Evolutionary conservation across 2,113 vertebrate species (phyloP).

Genomic region (Percina caprodes): DNA sequence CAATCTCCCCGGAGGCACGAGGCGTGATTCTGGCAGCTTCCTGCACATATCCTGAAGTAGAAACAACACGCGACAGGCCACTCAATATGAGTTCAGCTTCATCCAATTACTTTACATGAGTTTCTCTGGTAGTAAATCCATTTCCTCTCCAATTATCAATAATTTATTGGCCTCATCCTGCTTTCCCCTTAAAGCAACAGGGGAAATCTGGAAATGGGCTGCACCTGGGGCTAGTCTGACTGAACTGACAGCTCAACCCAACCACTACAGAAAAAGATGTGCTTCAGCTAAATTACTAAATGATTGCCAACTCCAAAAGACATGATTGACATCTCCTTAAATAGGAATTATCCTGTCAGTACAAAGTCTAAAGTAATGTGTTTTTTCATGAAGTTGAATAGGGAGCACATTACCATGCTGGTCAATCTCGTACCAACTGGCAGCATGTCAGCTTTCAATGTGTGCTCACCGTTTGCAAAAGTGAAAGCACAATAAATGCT

Average conservation of each 20-base stretch:
- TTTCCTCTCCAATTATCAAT: conserved; percentile 66
- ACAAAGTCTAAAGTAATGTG: neutral
- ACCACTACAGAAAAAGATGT: neutral
- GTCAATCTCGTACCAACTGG: neutral
- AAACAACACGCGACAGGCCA: conserved; percentile 23
- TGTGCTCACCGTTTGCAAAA: neutral
- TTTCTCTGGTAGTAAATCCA: conserved; percentile 19
- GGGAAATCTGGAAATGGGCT: conserved; percentile 62
- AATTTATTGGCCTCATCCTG: conserved; percentile 41
- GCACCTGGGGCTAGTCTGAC: conserved; percentile 34
- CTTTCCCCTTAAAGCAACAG: conserved; percentile 30
- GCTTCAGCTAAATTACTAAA: conserved; percentile 19
- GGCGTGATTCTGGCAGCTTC: conserved; percentile 23
- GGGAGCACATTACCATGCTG: neutral
- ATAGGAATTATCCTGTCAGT: conserved; percentile 19
- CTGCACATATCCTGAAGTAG: neutral
- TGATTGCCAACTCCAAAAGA: neutral
- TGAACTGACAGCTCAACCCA: neutral
- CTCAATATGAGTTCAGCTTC: conserved; percentile 38
- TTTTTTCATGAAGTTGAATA: neutral
- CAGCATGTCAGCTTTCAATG: neutral
- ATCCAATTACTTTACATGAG: conserved; percentile 38
- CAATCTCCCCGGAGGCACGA: conserved; percentile 15
- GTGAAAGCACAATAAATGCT: neutral
- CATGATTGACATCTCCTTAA: conserved; percentile 22